These are phyloP conservation scores for Hypsibius dujardini DNA, from an alignment of 1,140 invertebrate species.

Conservation along the genomic window DNA sequence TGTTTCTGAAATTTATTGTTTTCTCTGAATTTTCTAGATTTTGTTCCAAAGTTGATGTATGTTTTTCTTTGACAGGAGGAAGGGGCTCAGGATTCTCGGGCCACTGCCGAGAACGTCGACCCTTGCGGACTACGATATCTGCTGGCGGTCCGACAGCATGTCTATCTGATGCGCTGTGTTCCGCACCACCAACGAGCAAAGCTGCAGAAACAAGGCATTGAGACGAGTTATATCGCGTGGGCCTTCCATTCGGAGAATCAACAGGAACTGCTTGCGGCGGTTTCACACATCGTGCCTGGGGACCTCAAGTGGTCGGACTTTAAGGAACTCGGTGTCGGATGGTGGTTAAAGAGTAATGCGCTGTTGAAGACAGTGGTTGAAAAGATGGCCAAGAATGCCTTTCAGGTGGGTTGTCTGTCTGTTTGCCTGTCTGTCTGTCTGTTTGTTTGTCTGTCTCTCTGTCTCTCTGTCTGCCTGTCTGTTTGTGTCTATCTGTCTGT, in stretches of 20 bases:
- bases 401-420: conserved; percentile 45
- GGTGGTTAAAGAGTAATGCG: conserved; percentile 81
- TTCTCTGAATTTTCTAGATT: no score
- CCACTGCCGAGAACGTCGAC: conserved; percentile 43
- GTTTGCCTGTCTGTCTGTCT: background rate
- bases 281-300: conserved; percentile 51
- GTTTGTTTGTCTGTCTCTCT: no score
- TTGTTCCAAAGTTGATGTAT: no score
- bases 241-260: conserved; percentile 96
- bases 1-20: no score
- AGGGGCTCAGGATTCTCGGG: conserved; percentile 27
- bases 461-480: no score
- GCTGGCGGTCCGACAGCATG: conserved; percentile 90
- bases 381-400: conserved; percentile 74
- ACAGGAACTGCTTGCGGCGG: conserved; percentile 73
- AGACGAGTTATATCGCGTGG: conserved; percentile 86
- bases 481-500: no score
- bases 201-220: conserved; percentile 72
- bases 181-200: conserved; percentile 65
- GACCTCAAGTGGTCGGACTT: conserved; percentile 68
- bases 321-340: conserved; percentile 77
- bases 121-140: conserved; percentile 91
- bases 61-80: conserved; percentile 27
- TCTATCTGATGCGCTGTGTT: conserved; percentile 75
- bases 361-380: conserved; percentile 69